These are phyloP conservation scores for Ricordea florida DNA, from an alignment of 92 coral and sea anemone genomes.

Conservation along the genomic window DNA sequence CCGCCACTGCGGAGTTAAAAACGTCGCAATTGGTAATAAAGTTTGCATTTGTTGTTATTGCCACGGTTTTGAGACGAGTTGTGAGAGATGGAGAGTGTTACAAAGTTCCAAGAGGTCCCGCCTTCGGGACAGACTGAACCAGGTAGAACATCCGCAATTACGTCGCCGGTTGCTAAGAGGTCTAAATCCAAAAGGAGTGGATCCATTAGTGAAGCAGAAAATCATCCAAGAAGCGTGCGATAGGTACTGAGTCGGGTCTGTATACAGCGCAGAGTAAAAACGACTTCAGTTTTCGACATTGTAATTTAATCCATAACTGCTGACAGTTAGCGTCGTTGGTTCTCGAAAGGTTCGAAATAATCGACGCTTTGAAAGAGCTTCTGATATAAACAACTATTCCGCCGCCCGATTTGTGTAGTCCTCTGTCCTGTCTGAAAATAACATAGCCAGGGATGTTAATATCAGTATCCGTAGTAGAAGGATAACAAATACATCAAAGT, in stretches of 20 bases:
- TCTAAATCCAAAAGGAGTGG: slow-evolving; percentile 19
- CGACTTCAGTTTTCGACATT: slow-evolving; percentile 33
- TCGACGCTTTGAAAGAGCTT: slow-evolving; percentile 31
- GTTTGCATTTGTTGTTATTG: slow-evolving; percentile 14
- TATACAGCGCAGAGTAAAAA: slow-evolving; percentile 46
- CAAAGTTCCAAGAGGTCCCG: slow-evolving; percentile 16
- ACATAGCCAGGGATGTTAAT: slow-evolving; percentile 50
- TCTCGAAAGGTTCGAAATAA: slow-evolving; percentile 9
- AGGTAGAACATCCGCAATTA: slow-evolving; percentile 35
- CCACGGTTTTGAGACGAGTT: slow-evolving; percentile 22
- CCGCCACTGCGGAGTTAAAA: slow-evolving; percentile 1
- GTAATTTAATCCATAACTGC: slow-evolving; percentile 58
- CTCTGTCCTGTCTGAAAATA: slow-evolving; percentile 58
- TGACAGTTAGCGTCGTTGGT: slow-evolving; percentile 44
- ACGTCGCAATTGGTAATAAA: slow-evolving; percentile 15
- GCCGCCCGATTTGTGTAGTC: slow-evolving; percentile 44
- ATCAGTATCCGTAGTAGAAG: slow-evolving; percentile 37
- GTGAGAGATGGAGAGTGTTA: slow-evolving; percentile 26
- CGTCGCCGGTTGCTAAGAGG: slow-evolving; percentile 35
- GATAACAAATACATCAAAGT: slow-evolving; percentile 40
- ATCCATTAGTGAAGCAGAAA: neutral
- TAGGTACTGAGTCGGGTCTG: slow-evolving; percentile 26
- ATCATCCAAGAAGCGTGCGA: slow-evolving; percentile 31
- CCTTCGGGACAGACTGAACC: neutral
- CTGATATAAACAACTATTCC: slow-evolving; percentile 45